Percentiles rank a stretch among this genome's conserved stretches.
phyloP scores from a whole-genome alignment of 2,888 invertebrate genomes.

The Celastrina argiolus region DNA sequence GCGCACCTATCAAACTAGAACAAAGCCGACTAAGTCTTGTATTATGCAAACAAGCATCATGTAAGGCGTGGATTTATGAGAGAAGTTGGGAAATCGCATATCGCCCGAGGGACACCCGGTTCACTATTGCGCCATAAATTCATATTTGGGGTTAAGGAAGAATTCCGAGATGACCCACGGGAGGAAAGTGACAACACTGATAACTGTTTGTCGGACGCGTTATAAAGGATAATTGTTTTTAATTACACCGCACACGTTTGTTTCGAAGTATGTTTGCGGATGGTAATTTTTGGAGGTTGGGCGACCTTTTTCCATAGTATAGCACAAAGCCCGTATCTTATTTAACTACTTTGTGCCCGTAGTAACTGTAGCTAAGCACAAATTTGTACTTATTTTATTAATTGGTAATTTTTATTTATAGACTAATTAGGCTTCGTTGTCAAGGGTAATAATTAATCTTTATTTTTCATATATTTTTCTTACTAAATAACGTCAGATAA shows the following conservation, averaged over 20 bases:
- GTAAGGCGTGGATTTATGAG: conserved; percentile 76
- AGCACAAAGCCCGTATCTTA: no score
- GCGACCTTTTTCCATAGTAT: no score
- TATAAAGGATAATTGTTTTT: conserved; percentile 25
- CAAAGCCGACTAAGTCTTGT: conserved; percentile 72
- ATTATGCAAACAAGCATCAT: conserved; percentile 77
- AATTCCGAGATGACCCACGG: conserved; percentile 37
- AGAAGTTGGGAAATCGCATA: conserved; percentile 68
- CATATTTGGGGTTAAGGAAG: conserved; percentile 61
- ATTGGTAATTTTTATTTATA: no score
- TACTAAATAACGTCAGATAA: no score
- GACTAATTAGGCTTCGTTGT: no score
- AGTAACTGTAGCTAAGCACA: no score
- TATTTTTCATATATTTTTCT: no score
- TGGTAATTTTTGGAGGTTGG: background rate
- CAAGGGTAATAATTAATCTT: no score
- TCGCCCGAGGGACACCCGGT: conserved; percentile 51
- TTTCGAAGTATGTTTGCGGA: background rate
- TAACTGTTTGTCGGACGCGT: conserved; percentile 39
- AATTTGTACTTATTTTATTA: no score
- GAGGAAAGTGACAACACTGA: conserved; percentile 41
- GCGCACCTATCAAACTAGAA: conserved; percentile 66
- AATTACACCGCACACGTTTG: background rate
- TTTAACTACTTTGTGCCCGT: no score
- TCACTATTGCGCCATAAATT: conserved; percentile 65